Conservation (phyloP, 2,113 vertebrate species). For the Nothocercus nigrocapillus region DNA sequence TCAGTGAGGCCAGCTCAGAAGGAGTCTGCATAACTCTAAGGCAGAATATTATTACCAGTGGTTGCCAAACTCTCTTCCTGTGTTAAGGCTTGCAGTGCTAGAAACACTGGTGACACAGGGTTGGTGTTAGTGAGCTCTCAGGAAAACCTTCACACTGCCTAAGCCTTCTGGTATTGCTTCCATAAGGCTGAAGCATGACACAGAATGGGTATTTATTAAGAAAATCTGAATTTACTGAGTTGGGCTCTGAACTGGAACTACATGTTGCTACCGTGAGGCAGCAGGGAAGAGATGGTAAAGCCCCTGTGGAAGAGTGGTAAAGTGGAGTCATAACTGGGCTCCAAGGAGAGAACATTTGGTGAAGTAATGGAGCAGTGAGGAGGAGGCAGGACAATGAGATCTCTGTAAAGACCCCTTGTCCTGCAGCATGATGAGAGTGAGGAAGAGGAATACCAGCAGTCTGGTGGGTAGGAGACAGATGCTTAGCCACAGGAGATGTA, state of each 20-base stretch:
- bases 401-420: not conserved
- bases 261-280: not conserved
- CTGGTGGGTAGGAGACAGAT: not conserved
- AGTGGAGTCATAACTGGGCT: not conserved
- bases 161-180: not conserved
- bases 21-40: not conserved
- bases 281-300: not conserved
- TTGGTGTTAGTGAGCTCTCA: not conserved
- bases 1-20: not conserved
- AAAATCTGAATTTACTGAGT: not conserved
- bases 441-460: not conserved
- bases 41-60: not conserved
- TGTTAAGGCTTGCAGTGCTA: not conserved
- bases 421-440: not conserved
- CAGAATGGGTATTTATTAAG: not conserved
- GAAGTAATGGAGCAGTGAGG: not conserved
- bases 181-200: not conserved
- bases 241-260: not conserved
- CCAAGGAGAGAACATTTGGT: not conserved
- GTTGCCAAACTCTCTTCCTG: not conserved
- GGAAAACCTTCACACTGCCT: not conserved
- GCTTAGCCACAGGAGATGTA: not conserved
- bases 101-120: not conserved
- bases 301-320: not conserved
- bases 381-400: not conserved